phyloP scores from a whole-genome alignment of 2,888 invertebrate species.

The Drosophila suboccidentalis region DNA sequence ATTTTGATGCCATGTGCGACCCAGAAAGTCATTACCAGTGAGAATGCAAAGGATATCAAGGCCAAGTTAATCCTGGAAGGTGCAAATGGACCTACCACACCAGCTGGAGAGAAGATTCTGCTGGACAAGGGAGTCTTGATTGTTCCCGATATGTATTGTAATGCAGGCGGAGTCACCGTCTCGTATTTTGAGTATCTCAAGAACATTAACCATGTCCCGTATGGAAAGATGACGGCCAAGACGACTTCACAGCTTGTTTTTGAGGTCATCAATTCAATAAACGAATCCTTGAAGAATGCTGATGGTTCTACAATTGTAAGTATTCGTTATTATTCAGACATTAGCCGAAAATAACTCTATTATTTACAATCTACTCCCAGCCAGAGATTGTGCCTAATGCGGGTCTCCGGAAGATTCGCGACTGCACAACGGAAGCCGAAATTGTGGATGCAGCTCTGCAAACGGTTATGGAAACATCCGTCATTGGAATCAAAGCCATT shows the following conservation, averaged over 20 bases:
- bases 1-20: slow-evolving; percentile 98
- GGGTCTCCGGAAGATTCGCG: slow-evolving; percentile 63
- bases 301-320: slow-evolving; percentile 42
- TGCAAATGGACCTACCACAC: slow-evolving; percentile 98
- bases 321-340: background rate
- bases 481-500: slow-evolving; percentile 97
- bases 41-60: slow-evolving; percentile 95
- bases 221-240: slow-evolving; percentile 97
- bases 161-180: slow-evolving; percentile 98
- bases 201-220: slow-evolving; percentile 98
- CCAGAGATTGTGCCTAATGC: slow-evolving; percentile 66
- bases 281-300: slow-evolving; percentile 57
- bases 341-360: too few species aligned
- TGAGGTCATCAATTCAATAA: slow-evolving; percentile 77
- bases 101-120: slow-evolving; percentile 96
- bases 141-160: slow-evolving; percentile 95
- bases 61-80: slow-evolving; percentile 98
- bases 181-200: slow-evolving; percentile 99
- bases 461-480: slow-evolving; percentile 98
- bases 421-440: slow-evolving; percentile 95
- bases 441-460: slow-evolving; percentile 99
- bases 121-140: slow-evolving; percentile 94
- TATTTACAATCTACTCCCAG: slow-evolving; percentile 31
- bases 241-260: slow-evolving; percentile 86
- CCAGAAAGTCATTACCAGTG: slow-evolving; percentile 96